These are phyloP conservation scores for Carassius auratus DNA, from an alignment of 2,113 vertebrate genomes.

Conservation along the genomic window DNA sequence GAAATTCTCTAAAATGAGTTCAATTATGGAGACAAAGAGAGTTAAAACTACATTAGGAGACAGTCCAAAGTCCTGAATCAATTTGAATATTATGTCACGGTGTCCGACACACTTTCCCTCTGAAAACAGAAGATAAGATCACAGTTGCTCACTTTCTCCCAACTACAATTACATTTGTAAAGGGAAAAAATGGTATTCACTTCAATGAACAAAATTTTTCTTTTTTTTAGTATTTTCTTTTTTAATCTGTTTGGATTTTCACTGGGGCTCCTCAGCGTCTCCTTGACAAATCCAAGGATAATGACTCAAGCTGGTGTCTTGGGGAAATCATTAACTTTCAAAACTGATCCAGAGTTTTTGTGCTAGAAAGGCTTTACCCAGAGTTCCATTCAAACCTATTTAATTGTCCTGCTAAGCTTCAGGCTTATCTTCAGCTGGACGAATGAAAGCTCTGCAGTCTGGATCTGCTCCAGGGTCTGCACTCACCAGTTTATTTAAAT, in stretches of 20 bases:
- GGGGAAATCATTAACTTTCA: constrained; percentile 45
- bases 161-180: constrained; percentile 18
- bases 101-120: constrained; percentile 28
- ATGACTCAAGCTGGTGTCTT: constrained; percentile 36
- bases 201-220: background rate
- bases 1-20: constrained; percentile 49
- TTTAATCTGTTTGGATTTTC: constrained; percentile 42
- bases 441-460: constrained; percentile 24
- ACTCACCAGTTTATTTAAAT: constrained; percentile 30
- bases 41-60: constrained; percentile 48
- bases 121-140: constrained; percentile 36
- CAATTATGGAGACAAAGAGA: constrained; percentile 51
- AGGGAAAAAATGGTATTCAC: background rate
- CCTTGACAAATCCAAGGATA: constrained; percentile 46
- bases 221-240: constrained; percentile 45
- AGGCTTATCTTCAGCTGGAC: constrained; percentile 41
- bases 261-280: constrained; percentile 20
- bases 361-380: constrained; percentile 31
- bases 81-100: constrained; percentile 25
- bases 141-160: background rate
- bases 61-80: constrained; percentile 42
- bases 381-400: constrained; percentile 40
- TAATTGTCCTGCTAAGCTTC: constrained; percentile 39
- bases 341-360: constrained; percentile 39
- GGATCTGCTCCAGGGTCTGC: constrained; percentile 37